Evolutionary conservation across 2,113 vertebrate species (phyloP), one percentile per base, ranked within the genome.

Genomic region (Prinia subflava): DNA sequence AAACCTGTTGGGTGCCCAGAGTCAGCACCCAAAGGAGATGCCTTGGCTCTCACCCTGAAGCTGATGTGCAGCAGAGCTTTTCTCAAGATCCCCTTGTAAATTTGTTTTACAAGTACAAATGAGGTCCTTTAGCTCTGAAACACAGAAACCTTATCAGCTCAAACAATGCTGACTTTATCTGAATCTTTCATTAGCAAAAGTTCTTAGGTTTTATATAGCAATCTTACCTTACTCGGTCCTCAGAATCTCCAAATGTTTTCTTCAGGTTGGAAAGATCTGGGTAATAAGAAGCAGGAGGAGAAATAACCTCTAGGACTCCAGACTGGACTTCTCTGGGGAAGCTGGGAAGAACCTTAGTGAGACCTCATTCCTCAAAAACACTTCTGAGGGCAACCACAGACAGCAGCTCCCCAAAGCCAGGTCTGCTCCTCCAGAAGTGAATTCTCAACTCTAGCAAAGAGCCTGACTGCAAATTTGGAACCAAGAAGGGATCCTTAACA

Each of bases 241-340:
- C 97, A 17, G 98, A 97, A 95, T 98, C 97, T 13, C 98, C 98
- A 57, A 98, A 89, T 5, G 97, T 97, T 92, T 97, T 96, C 74
- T 91, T 98, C 68, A 98, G 92, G 49, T 84, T 92, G 69, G 77
- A 93, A 37, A 98, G 96, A 85, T 98, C 77, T 33, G 99, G 98
- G 86, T 99, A 99, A 90, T 97, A 98, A 90, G 92, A 94, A 39
- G 95, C 87, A 57, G 98, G 98, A 67, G 98, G 97, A 73, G 98
- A 98, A 96, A 99, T 97, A 62, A 99, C 96, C 79, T 99, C 98
- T 31, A 99, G 95, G 46, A 97, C 83, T 44, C 99, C 99, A 82
- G 98, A 98, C 13, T 94, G 89, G 52, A 99, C 94, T 67, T 99
- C 98, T 70, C 52, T 93, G 63, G 97, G 97, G 84, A 99, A 99